phyloP scores from a whole-genome alignment of 64 coral and sea anemone species.

The Porites lutea region DNA sequence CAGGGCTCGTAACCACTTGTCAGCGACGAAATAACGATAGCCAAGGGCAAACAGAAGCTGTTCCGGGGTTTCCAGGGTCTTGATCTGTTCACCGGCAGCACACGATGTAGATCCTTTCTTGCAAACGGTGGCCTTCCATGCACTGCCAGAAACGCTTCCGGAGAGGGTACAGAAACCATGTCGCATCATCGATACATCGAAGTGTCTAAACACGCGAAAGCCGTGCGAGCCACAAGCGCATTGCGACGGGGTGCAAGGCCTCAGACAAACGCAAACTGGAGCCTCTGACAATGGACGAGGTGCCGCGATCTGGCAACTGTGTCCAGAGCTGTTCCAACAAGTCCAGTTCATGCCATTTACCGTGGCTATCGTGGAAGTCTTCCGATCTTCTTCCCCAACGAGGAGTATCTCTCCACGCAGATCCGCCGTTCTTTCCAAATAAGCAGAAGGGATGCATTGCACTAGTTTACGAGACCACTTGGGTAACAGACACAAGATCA shows the following conservation, averaged over 20 bases:
- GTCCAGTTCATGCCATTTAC: not conserved
- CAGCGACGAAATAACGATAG: not conserved
- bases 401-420: not conserved
- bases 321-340: not conserved
- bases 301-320: not conserved
- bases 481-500: not conserved
- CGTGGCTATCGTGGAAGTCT: not conserved
- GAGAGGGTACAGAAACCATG: too few relatives aligned
- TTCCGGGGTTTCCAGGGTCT: not conserved
- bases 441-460: not conserved
- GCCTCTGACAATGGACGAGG: not conserved
- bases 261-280: not conserved
- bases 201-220: not conserved
- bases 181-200: not conserved
- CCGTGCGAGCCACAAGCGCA: not conserved
- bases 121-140: not conserved
- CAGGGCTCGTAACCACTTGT: not conserved
- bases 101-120: not conserved
- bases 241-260: not conserved
- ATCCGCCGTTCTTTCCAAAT: not conserved
- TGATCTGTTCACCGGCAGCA: too few relatives aligned
- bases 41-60: not conserved
- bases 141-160: too few relatives aligned
- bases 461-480: not conserved
- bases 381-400: not conserved